A percentile compares a stretch with the other conserved stretches of the same genome.
These are phyloP conservation scores for Aplysia californica DNA, from an alignment of 1,140 invertebrate species.

Conservation along the genomic window DNA sequence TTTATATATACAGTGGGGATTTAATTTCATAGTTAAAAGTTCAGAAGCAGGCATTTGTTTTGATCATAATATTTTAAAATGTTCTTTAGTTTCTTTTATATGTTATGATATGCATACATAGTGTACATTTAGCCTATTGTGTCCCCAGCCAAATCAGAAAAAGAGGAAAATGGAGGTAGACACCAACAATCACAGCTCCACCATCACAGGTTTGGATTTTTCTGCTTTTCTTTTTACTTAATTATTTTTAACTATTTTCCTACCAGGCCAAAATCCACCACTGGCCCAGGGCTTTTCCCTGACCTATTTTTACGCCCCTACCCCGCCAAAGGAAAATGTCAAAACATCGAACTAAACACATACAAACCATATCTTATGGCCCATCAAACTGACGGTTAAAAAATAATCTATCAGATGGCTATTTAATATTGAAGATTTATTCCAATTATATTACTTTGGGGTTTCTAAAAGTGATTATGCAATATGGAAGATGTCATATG, in stretches of 20 bases:
- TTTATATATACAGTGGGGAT: not conserved
- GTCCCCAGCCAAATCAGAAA: not conserved
- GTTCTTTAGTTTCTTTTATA: not conserved
- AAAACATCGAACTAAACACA: too few species aligned
- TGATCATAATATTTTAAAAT: not conserved
- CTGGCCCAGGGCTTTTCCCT: too few species aligned
- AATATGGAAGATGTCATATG: too few species aligned
- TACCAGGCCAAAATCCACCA: too few species aligned
- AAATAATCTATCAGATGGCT: too few species aligned
- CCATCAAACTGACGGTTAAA: too few species aligned
- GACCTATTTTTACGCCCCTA: too few species aligned
- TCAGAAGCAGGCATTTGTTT: not conserved
- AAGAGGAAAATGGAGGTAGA: not conserved
- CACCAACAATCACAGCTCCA: not conserved
- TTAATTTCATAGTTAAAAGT: not conserved
- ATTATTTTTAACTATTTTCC: not conserved
- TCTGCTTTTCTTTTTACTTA: not conserved
- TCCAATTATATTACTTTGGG: too few species aligned
- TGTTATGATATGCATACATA: not conserved
- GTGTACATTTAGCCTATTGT: not conserved
- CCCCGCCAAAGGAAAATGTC: too few species aligned
- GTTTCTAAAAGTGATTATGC: too few species aligned
- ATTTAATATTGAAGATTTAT: too few species aligned
- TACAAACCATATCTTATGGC: too few species aligned
- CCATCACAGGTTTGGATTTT: not conserved